Conservation (phyloP, 1,140 invertebrate species). For the Drosophila fuyamai region DNA sequence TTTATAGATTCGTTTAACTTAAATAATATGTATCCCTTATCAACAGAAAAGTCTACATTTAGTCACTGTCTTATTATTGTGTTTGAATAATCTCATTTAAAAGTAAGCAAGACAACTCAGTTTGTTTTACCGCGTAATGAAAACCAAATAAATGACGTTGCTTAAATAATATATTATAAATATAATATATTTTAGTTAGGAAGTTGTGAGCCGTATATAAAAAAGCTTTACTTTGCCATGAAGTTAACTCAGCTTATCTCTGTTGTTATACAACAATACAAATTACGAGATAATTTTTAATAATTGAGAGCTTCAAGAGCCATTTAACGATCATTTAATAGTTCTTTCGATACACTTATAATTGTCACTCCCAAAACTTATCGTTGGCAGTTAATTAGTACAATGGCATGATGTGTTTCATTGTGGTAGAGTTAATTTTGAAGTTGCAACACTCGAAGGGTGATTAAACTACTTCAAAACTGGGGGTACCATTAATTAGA, state of each 20-base stretch:
- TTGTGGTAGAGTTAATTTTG: conserved; percentile 1
- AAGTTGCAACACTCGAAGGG: conserved; percentile 29
- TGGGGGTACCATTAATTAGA: conserved; percentile 49
- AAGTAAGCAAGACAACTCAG: conserved; percentile 13
- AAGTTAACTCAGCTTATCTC: not conserved
- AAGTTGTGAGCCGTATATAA: not conserved
- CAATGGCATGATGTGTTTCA: conserved; percentile 11
- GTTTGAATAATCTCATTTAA: conserved; percentile 25
- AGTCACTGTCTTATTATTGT: conserved; percentile 8
- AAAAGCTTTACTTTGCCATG: not conserved
- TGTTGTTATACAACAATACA: not conserved
- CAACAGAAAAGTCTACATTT: not conserved
- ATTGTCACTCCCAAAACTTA: not conserved
- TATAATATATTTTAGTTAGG: not conserved
- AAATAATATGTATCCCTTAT: not conserved
- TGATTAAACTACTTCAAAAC: conserved; percentile 19
- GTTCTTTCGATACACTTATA: not conserved
- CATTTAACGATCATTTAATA: conserved; percentile 17
- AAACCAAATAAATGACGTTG: not conserved
- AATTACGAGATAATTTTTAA: not conserved
- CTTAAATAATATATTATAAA: too few species aligned
- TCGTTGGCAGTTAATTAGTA: conserved; percentile 16
- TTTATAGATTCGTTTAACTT: not conserved
- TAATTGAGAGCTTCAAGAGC: not conserved
- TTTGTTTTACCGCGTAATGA: conserved; percentile 2